phyloP scores from a whole-genome alignment of 2,888 invertebrate genomes.

The Drosophila anomelani region DNA sequence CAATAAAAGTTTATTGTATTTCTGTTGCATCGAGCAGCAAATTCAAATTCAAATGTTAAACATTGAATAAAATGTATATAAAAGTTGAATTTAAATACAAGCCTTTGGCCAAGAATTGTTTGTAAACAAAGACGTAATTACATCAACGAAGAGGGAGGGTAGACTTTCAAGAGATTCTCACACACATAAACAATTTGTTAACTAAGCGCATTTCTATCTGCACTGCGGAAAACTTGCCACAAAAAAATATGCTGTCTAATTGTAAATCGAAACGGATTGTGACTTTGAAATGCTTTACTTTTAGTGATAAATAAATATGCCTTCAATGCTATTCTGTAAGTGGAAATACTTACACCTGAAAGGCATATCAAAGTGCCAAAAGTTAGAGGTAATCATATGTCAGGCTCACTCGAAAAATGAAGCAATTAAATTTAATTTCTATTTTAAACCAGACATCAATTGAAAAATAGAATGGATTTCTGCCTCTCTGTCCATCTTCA shows the following conservation, averaged over 20 bases:
- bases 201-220: slow-evolving; percentile 11
- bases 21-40: not conserved
- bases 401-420: not conserved
- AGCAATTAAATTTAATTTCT: not conserved
- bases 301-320: slow-evolving; percentile 27
- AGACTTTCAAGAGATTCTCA: slow-evolving; percentile 4
- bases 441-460: not conserved
- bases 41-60: slow-evolving; percentile 16
- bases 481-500: slow-evolving; percentile 33
- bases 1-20: slow-evolving; percentile 44
- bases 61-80: slow-evolving; percentile 19
- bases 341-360: not conserved
- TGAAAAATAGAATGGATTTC: slow-evolving; percentile 1
- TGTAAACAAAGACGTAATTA: slow-evolving; percentile 19
- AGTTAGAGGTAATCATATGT: not conserved
- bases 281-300: slow-evolving; percentile 29
- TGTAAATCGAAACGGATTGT: slow-evolving; percentile 30
- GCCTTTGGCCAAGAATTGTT: not conserved
- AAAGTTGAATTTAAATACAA: slow-evolving; percentile 1
- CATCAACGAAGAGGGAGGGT: not conserved
- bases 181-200: slow-evolving; percentile 8
- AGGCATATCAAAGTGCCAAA: not conserved
- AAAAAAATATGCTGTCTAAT: not conserved
- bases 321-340: not conserved
- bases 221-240: slow-evolving; percentile 4